Conservation (phyloP, 2,113 vertebrate genomes). For the Monarcha castaneiventris region DNA sequence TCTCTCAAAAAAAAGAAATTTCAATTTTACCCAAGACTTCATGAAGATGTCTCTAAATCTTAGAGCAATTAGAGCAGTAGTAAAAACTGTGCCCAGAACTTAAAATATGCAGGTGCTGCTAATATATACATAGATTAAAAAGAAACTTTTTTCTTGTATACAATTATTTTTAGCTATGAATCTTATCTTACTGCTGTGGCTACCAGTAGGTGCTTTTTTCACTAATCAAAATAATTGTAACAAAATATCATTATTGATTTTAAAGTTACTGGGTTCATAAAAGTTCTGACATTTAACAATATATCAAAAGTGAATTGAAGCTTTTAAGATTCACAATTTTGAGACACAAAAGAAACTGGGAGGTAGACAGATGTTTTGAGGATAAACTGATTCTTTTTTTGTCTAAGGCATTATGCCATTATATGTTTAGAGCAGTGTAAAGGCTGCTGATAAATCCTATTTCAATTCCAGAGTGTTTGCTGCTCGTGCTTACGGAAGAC, state of each 20-base stretch:
- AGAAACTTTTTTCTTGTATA: not conserved
- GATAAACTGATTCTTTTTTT: slow-evolving; percentile 47
- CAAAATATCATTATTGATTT: slow-evolving; percentile 12
- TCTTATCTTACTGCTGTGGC: not conserved
- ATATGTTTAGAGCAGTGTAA: not conserved
- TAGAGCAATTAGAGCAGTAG: not conserved
- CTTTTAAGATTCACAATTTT: slow-evolving; percentile 18
- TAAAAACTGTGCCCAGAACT: not conserved
- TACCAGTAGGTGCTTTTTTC: not conserved
- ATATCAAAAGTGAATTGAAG: slow-evolving; percentile 51
- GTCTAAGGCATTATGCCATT: slow-evolving; percentile 43
- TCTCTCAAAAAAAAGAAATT: not conserved
- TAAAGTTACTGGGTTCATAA: slow-evolving; percentile 26
- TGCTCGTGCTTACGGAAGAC: slow-evolving; percentile 76
- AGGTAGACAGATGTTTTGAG: slow-evolving; percentile 71
- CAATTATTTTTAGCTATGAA: not conserved
- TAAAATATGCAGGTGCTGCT: not conserved
- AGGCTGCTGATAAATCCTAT: not conserved
- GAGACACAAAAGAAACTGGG: slow-evolving; percentile 64
- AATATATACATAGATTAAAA: not conserved
- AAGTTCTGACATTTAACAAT: slow-evolving; percentile 3
- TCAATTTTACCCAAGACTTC: not conserved
- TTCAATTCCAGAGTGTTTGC: slow-evolving; percentile 38
- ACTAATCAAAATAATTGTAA: slow-evolving; percentile 15
- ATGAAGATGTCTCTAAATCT: not conserved